These are phyloP conservation scores for Novumbra hubbsi DNA, from an alignment of 2,797 vertebrate genomes.

Conservation along the genomic window DNA sequence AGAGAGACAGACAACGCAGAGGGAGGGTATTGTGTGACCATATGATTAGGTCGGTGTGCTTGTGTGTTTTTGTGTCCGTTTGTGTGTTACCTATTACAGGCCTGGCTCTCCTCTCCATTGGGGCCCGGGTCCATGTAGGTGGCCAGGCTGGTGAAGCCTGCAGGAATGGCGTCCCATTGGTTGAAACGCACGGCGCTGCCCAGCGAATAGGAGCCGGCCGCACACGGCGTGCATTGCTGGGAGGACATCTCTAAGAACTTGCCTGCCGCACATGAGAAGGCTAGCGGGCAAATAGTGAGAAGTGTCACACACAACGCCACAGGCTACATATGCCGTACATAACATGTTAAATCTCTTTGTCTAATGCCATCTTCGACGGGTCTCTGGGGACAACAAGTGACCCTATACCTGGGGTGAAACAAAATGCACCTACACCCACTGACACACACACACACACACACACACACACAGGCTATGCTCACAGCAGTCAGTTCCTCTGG, in stretches of 20 bases:
- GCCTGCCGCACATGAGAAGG: constrained; percentile 91
- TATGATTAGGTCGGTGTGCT: background rate
- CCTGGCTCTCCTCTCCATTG: constrained; percentile 72
- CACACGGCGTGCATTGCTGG: constrained; percentile 89
- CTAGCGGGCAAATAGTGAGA: constrained; percentile 55
- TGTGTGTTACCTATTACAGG: constrained; percentile 86
- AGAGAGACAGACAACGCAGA: background rate
- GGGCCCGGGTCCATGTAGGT: constrained; percentile 84
- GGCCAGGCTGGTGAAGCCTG: constrained; percentile 89
- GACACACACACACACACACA: constrained; percentile 11
- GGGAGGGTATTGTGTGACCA: no score
- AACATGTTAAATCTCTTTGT: background rate
- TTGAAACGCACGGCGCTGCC: constrained; percentile 96
- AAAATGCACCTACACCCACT: background rate
- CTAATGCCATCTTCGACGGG: background rate
- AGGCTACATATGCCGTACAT: background rate
- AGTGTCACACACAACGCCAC: background rate
- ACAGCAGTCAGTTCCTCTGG: constrained; percentile 97
- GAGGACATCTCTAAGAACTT: constrained; percentile 93
- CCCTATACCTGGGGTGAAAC: background rate
- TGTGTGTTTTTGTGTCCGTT: background rate
- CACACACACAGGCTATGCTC: constrained; percentile 60
- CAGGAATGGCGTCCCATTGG: constrained; percentile 91
- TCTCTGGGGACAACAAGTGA: background rate
- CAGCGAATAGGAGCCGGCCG: constrained; percentile 90